Evolutionary conservation across 2,888 invertebrate genomes (phyloP).

Genomic region (Standfussiana lucernea): DNA sequence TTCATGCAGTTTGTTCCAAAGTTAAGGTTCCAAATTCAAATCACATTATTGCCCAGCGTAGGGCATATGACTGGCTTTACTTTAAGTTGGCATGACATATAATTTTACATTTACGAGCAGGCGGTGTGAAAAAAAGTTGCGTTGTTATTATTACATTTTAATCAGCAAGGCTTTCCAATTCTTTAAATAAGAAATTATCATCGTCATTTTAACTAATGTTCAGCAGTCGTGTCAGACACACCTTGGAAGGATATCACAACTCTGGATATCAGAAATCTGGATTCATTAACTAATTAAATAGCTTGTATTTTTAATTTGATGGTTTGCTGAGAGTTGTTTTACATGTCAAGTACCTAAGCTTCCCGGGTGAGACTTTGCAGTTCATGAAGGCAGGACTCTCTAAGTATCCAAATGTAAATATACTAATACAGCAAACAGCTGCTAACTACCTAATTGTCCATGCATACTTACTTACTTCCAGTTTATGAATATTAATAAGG

Average conservation of each 20-base stretch:
- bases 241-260: neutral
- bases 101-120: no score
- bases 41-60: no score
- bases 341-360: neutral
- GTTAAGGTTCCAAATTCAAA: no score
- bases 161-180: neutral
- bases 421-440: neutral
- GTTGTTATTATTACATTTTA: neutral
- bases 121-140: neutral
- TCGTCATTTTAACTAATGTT: neutral
- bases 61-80: no score
- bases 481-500: neutral
- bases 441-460: neutral
- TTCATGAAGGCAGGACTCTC: neutral
- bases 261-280: neutral
- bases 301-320: neutral
- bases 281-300: neutral
- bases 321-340: neutral
- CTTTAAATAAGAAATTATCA: neutral
- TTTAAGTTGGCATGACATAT: no score
- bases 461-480: neutral
- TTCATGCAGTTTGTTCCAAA: no score
- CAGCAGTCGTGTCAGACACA: neutral
- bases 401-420: neutral
- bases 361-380: neutral